phyloP scores from a whole-genome alignment of 2,113 vertebrate genomes.

The Tylochromis polylepis region DNA sequence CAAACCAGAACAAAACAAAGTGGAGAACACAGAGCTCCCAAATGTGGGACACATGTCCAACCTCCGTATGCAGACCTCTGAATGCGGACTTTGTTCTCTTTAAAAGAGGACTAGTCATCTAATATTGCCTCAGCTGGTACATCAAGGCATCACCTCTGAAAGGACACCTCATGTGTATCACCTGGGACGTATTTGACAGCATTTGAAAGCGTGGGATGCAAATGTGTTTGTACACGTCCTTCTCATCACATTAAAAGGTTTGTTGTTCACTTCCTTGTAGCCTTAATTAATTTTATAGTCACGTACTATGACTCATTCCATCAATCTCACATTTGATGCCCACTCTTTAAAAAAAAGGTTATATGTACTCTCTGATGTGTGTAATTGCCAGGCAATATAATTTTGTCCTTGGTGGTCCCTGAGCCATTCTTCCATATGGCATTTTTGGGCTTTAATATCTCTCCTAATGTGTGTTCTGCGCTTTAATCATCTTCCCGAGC shows the following conservation, averaged over 20 bases:
- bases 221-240: neutral
- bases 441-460: slow-evolving; percentile 4
- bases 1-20: neutral
- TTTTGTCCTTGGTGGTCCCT: slow-evolving; percentile 23
- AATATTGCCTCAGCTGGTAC: neutral
- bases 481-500: slow-evolving; percentile 24
- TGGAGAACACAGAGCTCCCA: neutral
- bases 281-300: neutral
- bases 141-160: neutral
- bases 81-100: neutral
- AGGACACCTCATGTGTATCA: neutral
- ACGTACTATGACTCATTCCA: neutral
- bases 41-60: neutral
- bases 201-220: neutral
- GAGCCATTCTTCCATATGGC: slow-evolving; percentile 19
- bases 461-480: slow-evolving; percentile 29
- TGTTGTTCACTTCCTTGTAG: neutral
- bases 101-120: neutral
- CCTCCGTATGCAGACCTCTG: neutral
- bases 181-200: neutral
- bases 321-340: neutral
- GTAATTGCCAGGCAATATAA: slow-evolving; percentile 20
- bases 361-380: neutral
- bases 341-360: neutral
- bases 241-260: neutral